These are phyloP conservation scores for Corapipo altera DNA, from an alignment of 2,113 vertebrate genomes.

Conservation along the genomic window DNA sequence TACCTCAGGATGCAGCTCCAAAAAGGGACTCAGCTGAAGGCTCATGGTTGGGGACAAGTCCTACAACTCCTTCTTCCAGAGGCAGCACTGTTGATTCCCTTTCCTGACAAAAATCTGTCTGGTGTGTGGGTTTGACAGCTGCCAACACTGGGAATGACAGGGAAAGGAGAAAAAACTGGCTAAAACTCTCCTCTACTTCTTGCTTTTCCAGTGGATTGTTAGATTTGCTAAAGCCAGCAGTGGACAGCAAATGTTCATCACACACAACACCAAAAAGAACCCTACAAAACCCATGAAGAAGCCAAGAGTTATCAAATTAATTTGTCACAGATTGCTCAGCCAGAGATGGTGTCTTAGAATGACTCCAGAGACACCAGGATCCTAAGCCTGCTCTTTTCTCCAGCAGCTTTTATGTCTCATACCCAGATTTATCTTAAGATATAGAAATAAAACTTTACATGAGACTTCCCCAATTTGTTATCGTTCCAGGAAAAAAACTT, in stretches of 20 bases:
- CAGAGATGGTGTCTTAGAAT: background rate
- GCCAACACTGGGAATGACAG: fast-evolving
- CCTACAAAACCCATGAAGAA: background rate
- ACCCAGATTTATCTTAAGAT: background rate
- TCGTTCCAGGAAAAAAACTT: background rate
- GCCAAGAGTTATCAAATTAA: background rate
- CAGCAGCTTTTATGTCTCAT: background rate
- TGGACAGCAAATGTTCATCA: background rate
- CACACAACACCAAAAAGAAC: background rate
- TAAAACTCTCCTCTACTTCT: background rate
- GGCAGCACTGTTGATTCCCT: background rate
- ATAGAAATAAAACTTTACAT: background rate
- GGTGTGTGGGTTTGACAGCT: background rate
- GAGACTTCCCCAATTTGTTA: background rate
- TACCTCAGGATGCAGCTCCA: background rate
- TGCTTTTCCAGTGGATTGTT: fast-evolving
- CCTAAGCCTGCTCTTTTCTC: background rate
- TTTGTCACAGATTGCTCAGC: background rate
- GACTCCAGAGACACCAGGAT: background rate
- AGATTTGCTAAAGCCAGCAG: background rate
- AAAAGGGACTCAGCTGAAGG: no score
- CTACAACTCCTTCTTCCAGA: background rate
- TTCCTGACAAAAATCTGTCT: fast-evolving
- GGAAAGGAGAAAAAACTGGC: background rate
- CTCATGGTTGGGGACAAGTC: background rate